These are phyloP conservation scores for Mixornis gularis DNA, from an alignment of 2,113 vertebrate species.

Conservation along the genomic window DNA sequence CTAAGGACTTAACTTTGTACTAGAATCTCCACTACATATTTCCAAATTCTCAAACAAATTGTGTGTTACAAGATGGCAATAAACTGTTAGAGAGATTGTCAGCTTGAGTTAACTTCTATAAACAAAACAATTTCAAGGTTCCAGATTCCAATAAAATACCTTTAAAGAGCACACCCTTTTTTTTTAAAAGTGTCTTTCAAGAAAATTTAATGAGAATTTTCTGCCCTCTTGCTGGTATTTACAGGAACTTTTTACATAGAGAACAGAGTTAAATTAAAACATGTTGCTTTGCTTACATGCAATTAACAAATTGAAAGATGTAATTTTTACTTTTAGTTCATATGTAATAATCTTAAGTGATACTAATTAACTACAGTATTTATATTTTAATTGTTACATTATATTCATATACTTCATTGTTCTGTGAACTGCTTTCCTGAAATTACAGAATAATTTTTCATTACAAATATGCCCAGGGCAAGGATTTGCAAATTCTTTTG, in stretches of 20 bases:
- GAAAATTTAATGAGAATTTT: neutral
- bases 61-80: neutral
- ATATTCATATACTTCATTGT: neutral
- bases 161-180: neutral
- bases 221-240: neutral
- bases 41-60: neutral
- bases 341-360: neutral
- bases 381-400: neutral
- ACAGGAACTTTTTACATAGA: neutral
- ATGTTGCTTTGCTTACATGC: neutral
- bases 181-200: neutral
- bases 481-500: neutral
- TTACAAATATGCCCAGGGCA: neutral
- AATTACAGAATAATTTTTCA: neutral
- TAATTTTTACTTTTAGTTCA: neutral
- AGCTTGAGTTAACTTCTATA: neutral
- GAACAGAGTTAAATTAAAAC: neutral
- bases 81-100: neutral
- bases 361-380: neutral
- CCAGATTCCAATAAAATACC: neutral
- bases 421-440: neutral
- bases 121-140: neutral
- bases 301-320: neutral
- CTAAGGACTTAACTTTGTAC: neutral
- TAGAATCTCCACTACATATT: neutral